Evolutionary conservation across 1,140 invertebrate genomes (phyloP).

Genomic region (Drosophila nigromelanica): DNA sequence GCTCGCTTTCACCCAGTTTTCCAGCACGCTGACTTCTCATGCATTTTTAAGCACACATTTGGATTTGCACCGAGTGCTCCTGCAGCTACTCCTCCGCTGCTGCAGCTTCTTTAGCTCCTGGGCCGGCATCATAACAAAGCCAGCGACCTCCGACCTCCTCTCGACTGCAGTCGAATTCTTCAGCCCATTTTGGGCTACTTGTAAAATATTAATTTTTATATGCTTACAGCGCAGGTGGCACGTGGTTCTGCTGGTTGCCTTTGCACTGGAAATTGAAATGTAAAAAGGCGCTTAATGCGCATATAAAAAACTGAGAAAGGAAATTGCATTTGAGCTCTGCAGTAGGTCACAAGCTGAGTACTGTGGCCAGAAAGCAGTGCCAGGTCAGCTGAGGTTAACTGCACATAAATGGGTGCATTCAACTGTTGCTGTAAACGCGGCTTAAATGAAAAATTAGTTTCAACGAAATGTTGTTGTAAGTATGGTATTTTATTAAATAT

Average conservation of each 20-base stretch:
- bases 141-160: constrained; percentile 40
- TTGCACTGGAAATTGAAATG: constrained; percentile 72
- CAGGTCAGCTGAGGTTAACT: constrained; percentile 66
- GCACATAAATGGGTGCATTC: constrained; percentile 71
- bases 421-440: constrained; percentile 44
- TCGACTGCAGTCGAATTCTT: constrained; percentile 23
- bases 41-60: constrained; percentile 72
- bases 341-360: constrained; percentile 32
- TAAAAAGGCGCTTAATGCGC: constrained; percentile 78
- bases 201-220: constrained; percentile 81
- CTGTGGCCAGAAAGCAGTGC: constrained; percentile 6
- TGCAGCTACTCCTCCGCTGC: constrained; percentile 4
- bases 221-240: constrained; percentile 62
- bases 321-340: constrained; percentile 71
- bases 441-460: constrained; percentile 6
- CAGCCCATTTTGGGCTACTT: constrained; percentile 49
- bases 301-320: constrained; percentile 76
- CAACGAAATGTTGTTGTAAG: background rate
- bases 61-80: constrained; percentile 50
- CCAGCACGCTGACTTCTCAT: constrained; percentile 60
- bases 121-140: constrained; percentile 53
- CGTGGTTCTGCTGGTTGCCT: constrained; percentile 13
- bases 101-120: constrained; percentile 8
- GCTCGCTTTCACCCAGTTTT: constrained; percentile 66
- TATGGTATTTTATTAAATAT: background rate